Conservation (phyloP, 2,797 vertebrate species). For the Pitangus sulphuratus region DNA sequence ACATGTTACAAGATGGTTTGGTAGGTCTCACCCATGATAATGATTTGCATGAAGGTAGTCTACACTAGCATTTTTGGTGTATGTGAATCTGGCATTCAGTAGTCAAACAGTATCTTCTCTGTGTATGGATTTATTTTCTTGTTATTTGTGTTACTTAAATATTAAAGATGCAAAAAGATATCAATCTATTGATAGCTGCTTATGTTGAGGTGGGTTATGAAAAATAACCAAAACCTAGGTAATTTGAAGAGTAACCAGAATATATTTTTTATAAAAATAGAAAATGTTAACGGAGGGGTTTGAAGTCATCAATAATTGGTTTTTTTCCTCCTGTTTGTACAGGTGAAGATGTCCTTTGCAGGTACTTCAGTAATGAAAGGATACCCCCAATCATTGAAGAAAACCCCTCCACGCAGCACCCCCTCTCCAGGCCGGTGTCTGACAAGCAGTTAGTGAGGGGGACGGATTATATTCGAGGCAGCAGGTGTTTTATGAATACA, state of each 20-base stretch:
- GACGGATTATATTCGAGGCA: constrained; percentile 89
- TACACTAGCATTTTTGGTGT: neutral
- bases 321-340: neutral
- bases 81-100: neutral
- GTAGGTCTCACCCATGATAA: neutral
- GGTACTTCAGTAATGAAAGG: constrained; percentile 91
- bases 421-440: constrained; percentile 77
- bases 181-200: neutral
- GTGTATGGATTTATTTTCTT: neutral
- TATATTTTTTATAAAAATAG: neutral
- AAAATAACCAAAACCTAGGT: neutral
- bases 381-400: constrained; percentile 90
- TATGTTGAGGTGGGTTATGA: neutral
- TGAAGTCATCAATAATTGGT: neutral
- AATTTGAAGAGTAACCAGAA: neutral
- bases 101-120: neutral
- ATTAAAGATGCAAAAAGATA: neutral
- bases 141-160: neutral
- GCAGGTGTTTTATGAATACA: constrained; percentile 84
- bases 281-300: neutral
- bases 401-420: constrained; percentile 73
- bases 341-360: constrained; percentile 85
- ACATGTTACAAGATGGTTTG: accelerated
- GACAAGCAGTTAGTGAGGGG: constrained; percentile 85
- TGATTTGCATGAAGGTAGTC: neutral